Evolutionary conservation across 2,113 vertebrate species (phyloP), one percentile per base, ranked within the genome.

Genomic region (Panthera tigris): DNA sequence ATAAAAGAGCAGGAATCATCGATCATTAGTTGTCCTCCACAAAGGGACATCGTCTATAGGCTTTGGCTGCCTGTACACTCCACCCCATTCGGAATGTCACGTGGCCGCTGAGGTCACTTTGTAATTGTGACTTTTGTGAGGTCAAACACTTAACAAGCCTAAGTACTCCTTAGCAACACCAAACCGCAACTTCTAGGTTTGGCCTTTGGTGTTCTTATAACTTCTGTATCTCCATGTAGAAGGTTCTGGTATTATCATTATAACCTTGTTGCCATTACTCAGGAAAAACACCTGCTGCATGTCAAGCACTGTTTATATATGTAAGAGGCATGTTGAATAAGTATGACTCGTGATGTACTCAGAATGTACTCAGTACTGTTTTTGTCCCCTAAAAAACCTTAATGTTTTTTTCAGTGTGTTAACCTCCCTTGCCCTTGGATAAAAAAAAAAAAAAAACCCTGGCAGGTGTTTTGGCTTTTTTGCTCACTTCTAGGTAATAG

Each of bases 171-270:
- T 39, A 69, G 78, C 57, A 81, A 89, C 79, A 39, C 10, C 50
- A 95, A 96, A 87, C 55, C 15, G n/a, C 73, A 89, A 68, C 27
- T 61, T 94, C 66, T 39, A 55, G 61, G 16, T 80, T 81, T 89
- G 71, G 50, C 8, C 39, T 79, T 33, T 50, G n/a, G 50, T 94
- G 21, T 8, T 61, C 68, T 74, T 83, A 23, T 48, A 63, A 86
- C 52, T 39, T 61, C 91, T 52, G 0, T 57, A 4, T 63, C 79
- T 93, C 86, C 36, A 16, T 21, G 15, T 15, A 29, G 39, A 27
- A 19, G 82, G 29, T 84, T 83, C 36, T 74, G 39, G 14, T n/a
- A 52, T 7, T 48, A 55, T 65, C 10, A 2, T 63, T 33, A 89
- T 71, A 78, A 65, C 18, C 61, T 73, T 27, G 45, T 52, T 66